These are phyloP conservation scores for Cyanistes caeruleus DNA, from an alignment of 2,113 vertebrate species.

Conservation along the genomic window DNA sequence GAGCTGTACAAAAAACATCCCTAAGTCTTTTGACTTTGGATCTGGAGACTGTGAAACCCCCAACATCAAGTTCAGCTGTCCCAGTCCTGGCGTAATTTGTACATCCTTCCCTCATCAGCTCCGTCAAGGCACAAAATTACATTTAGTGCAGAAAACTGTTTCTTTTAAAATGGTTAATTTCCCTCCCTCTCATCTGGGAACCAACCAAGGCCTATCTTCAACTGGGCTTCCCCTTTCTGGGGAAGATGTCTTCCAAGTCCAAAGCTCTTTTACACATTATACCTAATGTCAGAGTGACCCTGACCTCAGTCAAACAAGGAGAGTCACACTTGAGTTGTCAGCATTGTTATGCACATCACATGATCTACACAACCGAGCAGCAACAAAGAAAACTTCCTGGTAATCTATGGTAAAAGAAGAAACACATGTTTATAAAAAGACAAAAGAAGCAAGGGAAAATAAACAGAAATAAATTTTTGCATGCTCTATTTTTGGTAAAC, in stretches of 20 bases:
- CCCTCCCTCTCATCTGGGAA: neutral
- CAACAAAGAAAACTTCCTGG: neutral
- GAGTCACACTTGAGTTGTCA: neutral
- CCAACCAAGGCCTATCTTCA: neutral
- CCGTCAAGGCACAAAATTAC: neutral
- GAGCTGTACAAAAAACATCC: neutral
- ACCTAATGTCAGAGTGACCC: neutral
- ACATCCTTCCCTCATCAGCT: neutral
- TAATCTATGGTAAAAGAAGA: neutral
- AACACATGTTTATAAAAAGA: neutral
- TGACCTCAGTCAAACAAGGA: neutral
- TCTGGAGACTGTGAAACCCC: neutral
- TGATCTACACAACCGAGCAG: neutral
- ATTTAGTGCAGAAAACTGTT: neutral
- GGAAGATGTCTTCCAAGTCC: neutral
- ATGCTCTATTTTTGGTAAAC: neutral
- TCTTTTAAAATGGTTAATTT: neutral
- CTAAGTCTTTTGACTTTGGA: neutral
- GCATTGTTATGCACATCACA: neutral
- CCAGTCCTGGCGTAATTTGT: neutral
- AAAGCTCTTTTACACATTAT: rapidly evolving
- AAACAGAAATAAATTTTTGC: neutral
- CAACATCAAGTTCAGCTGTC: neutral
- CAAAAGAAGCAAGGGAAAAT: neutral
- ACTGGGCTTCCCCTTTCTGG: rapidly evolving